phyloP scores from a whole-genome alignment of 1,140 invertebrate genomes.

The Drosophila pruinosa region DNA sequence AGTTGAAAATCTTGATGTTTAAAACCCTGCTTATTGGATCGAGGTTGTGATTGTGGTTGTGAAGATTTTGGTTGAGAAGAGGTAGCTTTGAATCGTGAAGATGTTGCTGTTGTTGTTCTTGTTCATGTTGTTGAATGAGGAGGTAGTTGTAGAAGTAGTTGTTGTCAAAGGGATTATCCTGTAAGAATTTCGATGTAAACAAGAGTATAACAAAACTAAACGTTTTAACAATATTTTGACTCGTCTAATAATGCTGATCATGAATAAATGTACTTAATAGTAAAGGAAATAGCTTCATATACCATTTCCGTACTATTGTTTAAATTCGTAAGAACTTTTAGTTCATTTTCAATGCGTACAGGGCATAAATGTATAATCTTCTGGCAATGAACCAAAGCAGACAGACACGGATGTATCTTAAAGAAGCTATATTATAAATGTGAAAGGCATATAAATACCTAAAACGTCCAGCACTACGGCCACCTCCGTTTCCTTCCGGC shows the following conservation, averaged over 20 bases:
- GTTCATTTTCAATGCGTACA: background rate
- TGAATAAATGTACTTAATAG: background rate
- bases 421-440: background rate
- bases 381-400: background rate
- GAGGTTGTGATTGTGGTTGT: slow-evolving; percentile 53
- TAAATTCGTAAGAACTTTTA: background rate
- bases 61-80: slow-evolving; percentile 46
- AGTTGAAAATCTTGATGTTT: slow-evolving; percentile 55
- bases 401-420: background rate
- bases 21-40: slow-evolving; percentile 31
- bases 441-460: slow-evolving; percentile 15
- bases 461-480: slow-evolving; percentile 82
- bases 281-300: background rate
- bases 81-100: slow-evolving; percentile 38
- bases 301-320: background rate
- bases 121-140: slow-evolving; percentile 62
- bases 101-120: slow-evolving; percentile 57
- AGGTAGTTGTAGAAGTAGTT: slow-evolving; percentile 66
- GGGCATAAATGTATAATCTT: background rate
- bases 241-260: background rate
- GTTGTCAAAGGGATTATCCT: slow-evolving; percentile 58
- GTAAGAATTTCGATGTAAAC: slow-evolving; percentile 63
- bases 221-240: background rate
- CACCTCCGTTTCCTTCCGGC: slow-evolving; percentile 85
- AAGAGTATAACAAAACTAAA: slow-evolving; percentile 52